Conservation (phyloP, 2,113 vertebrate species). For the Rafetus swinhoei region DNA sequence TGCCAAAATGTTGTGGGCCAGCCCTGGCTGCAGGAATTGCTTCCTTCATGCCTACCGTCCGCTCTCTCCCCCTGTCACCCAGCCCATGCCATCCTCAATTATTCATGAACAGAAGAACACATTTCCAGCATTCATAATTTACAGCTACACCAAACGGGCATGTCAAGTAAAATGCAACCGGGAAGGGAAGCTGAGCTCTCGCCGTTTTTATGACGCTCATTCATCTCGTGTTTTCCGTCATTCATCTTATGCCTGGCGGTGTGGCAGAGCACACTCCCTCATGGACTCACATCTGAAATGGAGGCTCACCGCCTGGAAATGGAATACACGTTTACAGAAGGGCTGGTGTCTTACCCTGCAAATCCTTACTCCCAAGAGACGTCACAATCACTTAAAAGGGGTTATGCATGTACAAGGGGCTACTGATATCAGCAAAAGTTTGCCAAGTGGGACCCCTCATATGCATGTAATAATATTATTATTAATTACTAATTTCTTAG, state of each 20-base stretch:
- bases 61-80: conserved; percentile 62
- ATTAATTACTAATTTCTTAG: conserved; percentile 16
- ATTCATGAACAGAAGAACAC: conserved; percentile 86
- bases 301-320: conserved; percentile 7
- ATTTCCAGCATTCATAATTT: conserved; percentile 87
- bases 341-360: conserved; percentile 14
- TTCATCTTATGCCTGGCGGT: conserved; percentile 68
- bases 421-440: neutral
- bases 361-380: conserved; percentile 1
- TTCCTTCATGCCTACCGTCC: conserved; percentile 22
- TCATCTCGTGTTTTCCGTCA: conserved; percentile 73
- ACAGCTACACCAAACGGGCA: conserved; percentile 76
- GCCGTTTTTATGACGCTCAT: conserved; percentile 78
- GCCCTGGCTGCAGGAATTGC: neutral
- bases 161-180: conserved; percentile 79
- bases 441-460: accelerated
- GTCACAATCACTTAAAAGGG: neutral
- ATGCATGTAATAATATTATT: neutral
- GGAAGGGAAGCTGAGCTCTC: conserved; percentile 72
- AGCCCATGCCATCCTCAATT: conserved; percentile 79
- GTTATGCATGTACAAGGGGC: neutral
- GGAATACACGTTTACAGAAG: conserved; percentile 5
- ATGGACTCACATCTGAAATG: neutral
- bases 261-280: conserved; percentile 27
- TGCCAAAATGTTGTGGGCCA: no score